phyloP scores from a whole-genome alignment of 2,888 invertebrate genomes.

The Theretra japonica region DNA sequence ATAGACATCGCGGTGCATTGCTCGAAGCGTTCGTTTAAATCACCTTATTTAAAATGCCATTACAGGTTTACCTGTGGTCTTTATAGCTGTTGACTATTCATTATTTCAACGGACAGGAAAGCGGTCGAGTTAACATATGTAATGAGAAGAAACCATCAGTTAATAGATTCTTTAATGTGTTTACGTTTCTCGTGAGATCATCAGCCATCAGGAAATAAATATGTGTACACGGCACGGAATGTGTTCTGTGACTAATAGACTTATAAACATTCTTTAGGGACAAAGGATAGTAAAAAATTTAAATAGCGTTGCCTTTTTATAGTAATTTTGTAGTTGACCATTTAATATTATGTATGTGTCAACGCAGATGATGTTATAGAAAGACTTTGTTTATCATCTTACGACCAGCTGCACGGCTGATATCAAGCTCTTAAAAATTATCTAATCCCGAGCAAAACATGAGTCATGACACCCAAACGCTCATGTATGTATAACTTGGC shows the following conservation, averaged over 20 bases:
- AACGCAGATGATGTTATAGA: too few relatives aligned
- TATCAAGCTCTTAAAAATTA: too few relatives aligned
- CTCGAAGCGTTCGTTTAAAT: too few relatives aligned
- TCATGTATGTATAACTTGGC: too few relatives aligned
- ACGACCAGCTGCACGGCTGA: background rate
- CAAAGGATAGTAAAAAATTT: slow-evolving; percentile 6
- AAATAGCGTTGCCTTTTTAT: background rate
- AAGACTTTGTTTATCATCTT: background rate
- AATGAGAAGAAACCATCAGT: slow-evolving; percentile 16
- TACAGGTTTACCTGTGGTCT: too few relatives aligned
- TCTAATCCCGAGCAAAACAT: too few relatives aligned
- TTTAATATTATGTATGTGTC: background rate
- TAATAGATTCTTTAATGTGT: slow-evolving; percentile 12
- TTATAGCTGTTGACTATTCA: too few relatives aligned
- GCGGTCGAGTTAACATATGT: background rate
- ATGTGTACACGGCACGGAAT: background rate
- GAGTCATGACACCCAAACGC: too few relatives aligned
- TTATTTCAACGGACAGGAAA: background rate
- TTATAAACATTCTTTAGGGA: background rate
- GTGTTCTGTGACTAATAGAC: background rate
- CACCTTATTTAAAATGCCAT: too few relatives aligned
- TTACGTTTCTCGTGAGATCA: background rate
- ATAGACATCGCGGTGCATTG: too few relatives aligned
- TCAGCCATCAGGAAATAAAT: slow-evolving; percentile 17
- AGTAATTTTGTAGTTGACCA: background rate